Evolutionary conservation across 2,888 invertebrate genomes (phyloP), one percentile per base, ranked within the genome.

Genomic region (Plebejus melissa): DNA sequence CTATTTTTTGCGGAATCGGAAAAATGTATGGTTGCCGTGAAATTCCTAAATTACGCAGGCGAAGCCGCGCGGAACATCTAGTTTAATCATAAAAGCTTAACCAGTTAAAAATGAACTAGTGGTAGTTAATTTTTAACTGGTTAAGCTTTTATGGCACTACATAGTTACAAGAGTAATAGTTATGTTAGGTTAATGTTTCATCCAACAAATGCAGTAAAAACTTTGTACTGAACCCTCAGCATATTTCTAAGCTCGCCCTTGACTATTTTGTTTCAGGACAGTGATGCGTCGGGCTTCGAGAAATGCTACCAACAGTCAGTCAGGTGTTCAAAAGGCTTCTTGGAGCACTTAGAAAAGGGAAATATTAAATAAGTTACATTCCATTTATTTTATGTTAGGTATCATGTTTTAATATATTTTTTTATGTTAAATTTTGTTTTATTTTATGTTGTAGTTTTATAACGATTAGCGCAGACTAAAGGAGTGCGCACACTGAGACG

Each of bases 261-360:
- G 28, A 28, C 57, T 1, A 22, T 58, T 74, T 75, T 75, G 22
- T 83, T 88, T 70, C 85, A 91, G 91, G 91, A 90, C 75, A 89
- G 87, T 80, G 88, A 90, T 77, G 78, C 87, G 9, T 80, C 80
- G 69, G 91, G 92, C 11, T 92, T 91, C 84, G 92, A 92, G 79
- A 92, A 92, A 80, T 93, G 92, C 80, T 93, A 93, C 79, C 85
- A 90, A 77, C 93, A 93, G 78, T 89, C 90, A 54, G 83, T 91
- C n/a, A 85, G 91, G 76, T 93, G 93, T 78, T 89, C 93, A 4
- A 84, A 88, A 80, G 93, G 92, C 58, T 93, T 93, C 79, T 82
- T 93, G 58, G 88, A 89, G 76, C 81, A 85, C 77, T 78, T 90
- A 75, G 80, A 82, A 71, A 82, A 85, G 69, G 83, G 84, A 76